Base-by-base conservation (phyloP, 1,140 invertebrate genomes). In the Macrocentrus cingulum region DNA sequence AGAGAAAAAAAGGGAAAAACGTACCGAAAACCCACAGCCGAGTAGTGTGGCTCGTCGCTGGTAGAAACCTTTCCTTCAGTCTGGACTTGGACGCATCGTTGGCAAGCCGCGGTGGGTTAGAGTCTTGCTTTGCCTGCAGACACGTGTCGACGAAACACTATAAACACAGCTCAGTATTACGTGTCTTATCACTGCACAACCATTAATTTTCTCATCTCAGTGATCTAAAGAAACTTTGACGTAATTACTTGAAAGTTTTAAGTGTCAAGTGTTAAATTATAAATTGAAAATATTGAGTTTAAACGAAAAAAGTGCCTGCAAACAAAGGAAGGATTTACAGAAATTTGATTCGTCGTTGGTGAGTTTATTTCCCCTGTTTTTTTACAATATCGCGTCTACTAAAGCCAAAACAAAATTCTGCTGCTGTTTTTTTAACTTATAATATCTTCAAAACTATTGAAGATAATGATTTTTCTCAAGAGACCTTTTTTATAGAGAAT, bases 21-120 rank as follows among this genome's bases (percentile, higher is more conserved):
- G 64, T 68, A 69, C 71, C 71, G 68, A 76, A 75, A 76, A 76
- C 73, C 71, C 73, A 75, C 67, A 74, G 64, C 71, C 67, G 63
- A 71, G 42, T 29, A n/a, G n/a, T n/a, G n/a, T n/a, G n/a, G 67
- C 59, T 66, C 67, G 69, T 67, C 70, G 67, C 68, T 61, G n/a
- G 34, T 63, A 67, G 66, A 70, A 66, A 64, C 72, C 68, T 50
- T 36, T 71, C 70, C 67, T 66, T 79, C 76, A 80, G 77, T 80
- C 71, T 66, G 70, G 72, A 77, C 64, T 70, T 66, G 70, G 72
- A 77, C 64, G 69, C 72, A 76, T 80, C 77, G 75, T 77, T 77
- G 72, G 75, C 69, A 74, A 74, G 68, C 62, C 69, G 67, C 69
- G 70, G 69, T 9, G 25, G 64, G n/a, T 32, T 46, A 29, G 7